Conservation (phyloP, 2,797 vertebrate species). For the Chaetodon trifasciatus region DNA sequence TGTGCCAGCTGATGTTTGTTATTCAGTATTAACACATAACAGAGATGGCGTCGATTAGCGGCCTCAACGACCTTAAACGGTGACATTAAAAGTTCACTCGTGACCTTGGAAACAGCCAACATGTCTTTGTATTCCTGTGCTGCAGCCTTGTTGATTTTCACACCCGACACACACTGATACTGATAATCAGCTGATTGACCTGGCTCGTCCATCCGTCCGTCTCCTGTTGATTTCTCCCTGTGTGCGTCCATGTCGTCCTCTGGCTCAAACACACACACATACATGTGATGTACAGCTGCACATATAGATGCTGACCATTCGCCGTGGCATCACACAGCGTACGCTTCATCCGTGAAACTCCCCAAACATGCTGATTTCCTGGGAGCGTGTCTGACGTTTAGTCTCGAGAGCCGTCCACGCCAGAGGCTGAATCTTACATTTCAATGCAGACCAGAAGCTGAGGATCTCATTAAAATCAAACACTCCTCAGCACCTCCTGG, state of each 20-base stretch:
- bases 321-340: background rate
- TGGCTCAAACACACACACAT: background rate
- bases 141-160: too few relatives aligned
- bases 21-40: background rate
- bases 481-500: slow-evolving; percentile 30
- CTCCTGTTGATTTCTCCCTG: background rate
- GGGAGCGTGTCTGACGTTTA: slow-evolving; percentile 32
- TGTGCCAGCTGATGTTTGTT: background rate
- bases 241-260: background rate
- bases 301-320: slow-evolving; percentile 5
- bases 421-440: slow-evolving; percentile 44
- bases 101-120: background rate
- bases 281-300: background rate
- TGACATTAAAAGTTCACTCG: background rate
- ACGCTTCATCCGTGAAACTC: background rate
- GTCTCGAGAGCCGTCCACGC: slow-evolving; percentile 22
- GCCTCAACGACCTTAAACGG: background rate
- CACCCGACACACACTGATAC: background rate
- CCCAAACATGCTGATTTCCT: slow-evolving; percentile 37
- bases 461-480: slow-evolving; percentile 70
- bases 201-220: background rate
- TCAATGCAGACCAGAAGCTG: slow-evolving; percentile 46
- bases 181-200: background rate
- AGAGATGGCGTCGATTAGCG: background rate
- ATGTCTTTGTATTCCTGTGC: background rate